These are phyloP conservation scores for Trididemnum nubilum DNA, from an alignment of 23 tunicate species.

Conservation along the genomic window DNA sequence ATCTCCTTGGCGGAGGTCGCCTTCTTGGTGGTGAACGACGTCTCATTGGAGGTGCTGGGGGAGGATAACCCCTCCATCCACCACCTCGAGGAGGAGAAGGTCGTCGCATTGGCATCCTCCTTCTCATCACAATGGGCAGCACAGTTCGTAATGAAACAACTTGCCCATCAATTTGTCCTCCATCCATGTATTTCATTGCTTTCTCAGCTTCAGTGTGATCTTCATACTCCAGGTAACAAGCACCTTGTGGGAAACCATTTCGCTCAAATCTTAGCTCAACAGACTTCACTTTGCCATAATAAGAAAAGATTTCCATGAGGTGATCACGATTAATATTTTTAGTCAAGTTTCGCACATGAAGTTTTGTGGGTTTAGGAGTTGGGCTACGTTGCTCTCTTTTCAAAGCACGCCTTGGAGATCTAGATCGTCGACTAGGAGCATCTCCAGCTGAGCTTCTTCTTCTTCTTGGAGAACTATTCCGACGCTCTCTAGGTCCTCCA, in stretches of 20 bases:
- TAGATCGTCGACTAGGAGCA: slow-evolving; percentile 42
- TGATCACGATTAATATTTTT: slow-evolving; percentile 93
- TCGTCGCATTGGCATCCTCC: slow-evolving; percentile 43
- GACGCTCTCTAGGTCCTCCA: slow-evolving; percentile 59
- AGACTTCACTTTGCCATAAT: slow-evolving; percentile 85
- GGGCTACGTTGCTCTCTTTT: slow-evolving; percentile 68
- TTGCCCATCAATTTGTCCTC: slow-evolving; percentile 97
- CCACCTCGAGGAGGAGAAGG: slow-evolving; percentile 61
- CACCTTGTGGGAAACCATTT: slow-evolving; percentile 56
- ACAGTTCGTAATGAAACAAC: slow-evolving; percentile 71
- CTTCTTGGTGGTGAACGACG: slow-evolving; percentile 68
- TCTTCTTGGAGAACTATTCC: slow-evolving; percentile 35
- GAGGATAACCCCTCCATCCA: slow-evolving; percentile 51
- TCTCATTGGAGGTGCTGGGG: slow-evolving; percentile 66
- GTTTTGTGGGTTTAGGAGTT: slow-evolving; percentile 82
- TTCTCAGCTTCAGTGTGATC: slow-evolving; percentile 90
- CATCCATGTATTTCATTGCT: slow-evolving; percentile 93
- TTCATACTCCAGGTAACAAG: slow-evolving; percentile 89
- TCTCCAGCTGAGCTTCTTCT: slow-evolving; percentile 50
- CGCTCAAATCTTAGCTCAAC: slow-evolving; percentile 82
- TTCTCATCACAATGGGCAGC: slow-evolving; percentile 60
- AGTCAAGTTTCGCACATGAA: slow-evolving; percentile 76
- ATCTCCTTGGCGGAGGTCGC: slow-evolving; percentile 27
- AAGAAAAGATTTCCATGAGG: slow-evolving; percentile 77
- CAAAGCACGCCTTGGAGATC: slow-evolving; percentile 72